Conservation (phyloP, 2,797 vertebrate species). For the Psittacula derbiana region DNA sequence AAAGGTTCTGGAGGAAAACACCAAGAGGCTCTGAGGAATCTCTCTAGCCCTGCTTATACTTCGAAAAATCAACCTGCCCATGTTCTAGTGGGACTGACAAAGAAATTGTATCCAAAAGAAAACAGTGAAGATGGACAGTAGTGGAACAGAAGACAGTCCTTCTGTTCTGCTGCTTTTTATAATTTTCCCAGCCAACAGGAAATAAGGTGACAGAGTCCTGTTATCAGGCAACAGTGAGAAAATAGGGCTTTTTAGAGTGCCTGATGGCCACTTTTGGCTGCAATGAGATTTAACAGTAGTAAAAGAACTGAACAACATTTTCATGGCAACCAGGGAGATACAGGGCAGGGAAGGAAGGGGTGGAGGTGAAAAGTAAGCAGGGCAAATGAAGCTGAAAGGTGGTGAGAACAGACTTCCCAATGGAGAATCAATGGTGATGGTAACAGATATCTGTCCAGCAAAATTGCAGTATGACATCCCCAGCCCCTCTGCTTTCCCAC, state of each 20-base stretch:
- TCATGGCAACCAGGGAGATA: not conserved
- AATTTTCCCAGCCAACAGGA: not conserved
- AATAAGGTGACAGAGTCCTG: not conserved
- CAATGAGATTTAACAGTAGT: not conserved
- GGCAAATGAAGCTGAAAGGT: not conserved
- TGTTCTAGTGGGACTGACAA: not conserved
- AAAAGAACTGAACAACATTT: not conserved
- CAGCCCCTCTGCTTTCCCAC: not conserved
- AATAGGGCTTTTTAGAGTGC: not conserved
- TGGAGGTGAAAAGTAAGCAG: not conserved
- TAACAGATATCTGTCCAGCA: not conserved
- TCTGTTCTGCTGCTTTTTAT: not conserved
- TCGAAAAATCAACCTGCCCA: not conserved
- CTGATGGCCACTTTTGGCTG: not conserved
- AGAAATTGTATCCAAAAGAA: not conserved
- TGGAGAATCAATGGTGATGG: not conserved
- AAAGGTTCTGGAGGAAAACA: not conserved
- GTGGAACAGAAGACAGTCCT: not conserved
- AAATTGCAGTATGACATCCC: not conserved
- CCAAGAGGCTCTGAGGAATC: not conserved
- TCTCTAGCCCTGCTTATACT: not conserved
- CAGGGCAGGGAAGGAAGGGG: accelerated
- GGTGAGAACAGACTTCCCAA: not conserved
- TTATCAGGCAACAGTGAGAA: not conserved
- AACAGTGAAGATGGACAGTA: not conserved